These are phyloP conservation scores for Holotrichia oblita DNA, from an alignment of 1,140 invertebrate genomes.

Conservation along the genomic window DNA sequence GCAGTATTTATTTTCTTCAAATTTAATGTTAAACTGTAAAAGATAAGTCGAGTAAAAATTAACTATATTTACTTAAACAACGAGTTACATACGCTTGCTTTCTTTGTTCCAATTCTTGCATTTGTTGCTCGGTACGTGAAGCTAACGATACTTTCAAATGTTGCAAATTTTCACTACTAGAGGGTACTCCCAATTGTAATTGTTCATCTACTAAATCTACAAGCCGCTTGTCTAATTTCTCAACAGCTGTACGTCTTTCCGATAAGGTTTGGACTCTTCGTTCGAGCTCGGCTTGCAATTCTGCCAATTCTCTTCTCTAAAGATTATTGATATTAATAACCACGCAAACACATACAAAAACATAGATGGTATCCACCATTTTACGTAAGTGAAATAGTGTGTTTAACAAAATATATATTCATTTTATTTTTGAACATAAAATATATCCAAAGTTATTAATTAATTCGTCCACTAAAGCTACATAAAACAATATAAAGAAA, in stretches of 20 bases:
- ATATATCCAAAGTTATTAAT: too few species aligned
- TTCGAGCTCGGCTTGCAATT: constrained; percentile 71
- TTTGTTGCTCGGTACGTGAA: constrained; percentile 64
- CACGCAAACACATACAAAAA: neutral
- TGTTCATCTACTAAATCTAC: constrained; percentile 64
- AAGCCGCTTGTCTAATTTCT: constrained; percentile 71
- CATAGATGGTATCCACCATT: too few species aligned
- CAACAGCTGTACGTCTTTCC: constrained; percentile 69
- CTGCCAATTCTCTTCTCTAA: constrained; percentile 67
- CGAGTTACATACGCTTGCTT: constrained; percentile 60
- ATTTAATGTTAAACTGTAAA: constrained; percentile 60
- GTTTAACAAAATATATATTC: too few species aligned
- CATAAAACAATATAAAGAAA: too few species aligned
- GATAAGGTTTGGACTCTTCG: constrained; percentile 69
- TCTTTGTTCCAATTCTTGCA: constrained; percentile 59
- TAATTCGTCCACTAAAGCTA: too few species aligned
- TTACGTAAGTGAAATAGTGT: too few species aligned
- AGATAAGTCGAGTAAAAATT: constrained; percentile 38
- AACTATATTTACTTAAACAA: neutral
- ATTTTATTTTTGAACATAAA: too few species aligned
- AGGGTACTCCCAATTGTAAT: constrained; percentile 58
- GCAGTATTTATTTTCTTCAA: constrained; percentile 57
- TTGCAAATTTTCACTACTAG: constrained; percentile 53
- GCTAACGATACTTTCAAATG: constrained; percentile 63
- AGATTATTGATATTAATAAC: constrained; percentile 33